These are phyloP conservation scores for Salvelinus sp. DNA, from an alignment of 2,113 vertebrate genomes.

Conservation along the genomic window DNA sequence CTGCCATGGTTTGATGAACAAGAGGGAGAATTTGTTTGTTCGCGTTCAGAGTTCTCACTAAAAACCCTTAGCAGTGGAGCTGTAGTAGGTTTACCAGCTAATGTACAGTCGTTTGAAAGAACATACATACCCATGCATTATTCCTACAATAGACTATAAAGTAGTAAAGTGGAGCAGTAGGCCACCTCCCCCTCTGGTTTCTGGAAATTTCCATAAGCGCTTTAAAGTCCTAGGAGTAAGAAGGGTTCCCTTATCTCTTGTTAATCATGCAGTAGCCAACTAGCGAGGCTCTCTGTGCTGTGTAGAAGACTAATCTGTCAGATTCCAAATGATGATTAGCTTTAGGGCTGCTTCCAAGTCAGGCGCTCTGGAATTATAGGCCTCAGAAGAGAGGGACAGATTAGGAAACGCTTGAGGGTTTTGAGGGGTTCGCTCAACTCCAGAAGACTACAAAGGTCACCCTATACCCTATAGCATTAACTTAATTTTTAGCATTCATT, in stretches of 20 bases:
- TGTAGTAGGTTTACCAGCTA: constrained; percentile 45
- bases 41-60: constrained; percentile 51
- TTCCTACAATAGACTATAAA: constrained; percentile 18
- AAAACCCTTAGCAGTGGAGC: constrained; percentile 35
- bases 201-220: constrained; percentile 70
- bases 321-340: constrained; percentile 75
- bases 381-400: constrained; percentile 63
- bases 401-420: constrained; percentile 51
- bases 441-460: background rate
- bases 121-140: background rate
- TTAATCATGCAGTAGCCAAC: constrained; percentile 71
- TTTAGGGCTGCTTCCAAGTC: constrained; percentile 68
- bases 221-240: constrained; percentile 70
- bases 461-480: background rate
- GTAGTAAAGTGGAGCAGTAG: constrained; percentile 24
- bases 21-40: constrained; percentile 42
- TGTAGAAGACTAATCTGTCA: constrained; percentile 65
- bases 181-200: constrained; percentile 58
- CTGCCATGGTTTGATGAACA: constrained; percentile 60
- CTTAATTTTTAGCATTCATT: background rate
- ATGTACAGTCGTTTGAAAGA: constrained; percentile 40
- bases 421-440: background rate
- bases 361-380: constrained; percentile 70
- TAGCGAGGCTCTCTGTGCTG: constrained; percentile 1
- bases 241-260: constrained; percentile 69